Base-by-base conservation (phyloP, 2,888 invertebrate genomes). In the Chesias legatella region DNA sequence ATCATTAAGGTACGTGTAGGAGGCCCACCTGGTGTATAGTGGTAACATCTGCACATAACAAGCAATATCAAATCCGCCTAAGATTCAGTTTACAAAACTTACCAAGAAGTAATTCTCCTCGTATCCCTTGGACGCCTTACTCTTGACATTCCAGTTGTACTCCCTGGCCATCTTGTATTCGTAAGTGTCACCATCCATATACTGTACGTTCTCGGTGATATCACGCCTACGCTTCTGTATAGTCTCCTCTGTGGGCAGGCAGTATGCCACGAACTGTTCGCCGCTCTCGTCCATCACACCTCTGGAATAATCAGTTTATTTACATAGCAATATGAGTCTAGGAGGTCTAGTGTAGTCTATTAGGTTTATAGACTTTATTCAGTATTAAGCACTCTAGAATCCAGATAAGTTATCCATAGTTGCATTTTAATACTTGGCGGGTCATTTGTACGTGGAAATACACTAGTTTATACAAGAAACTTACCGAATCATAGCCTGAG, bases 211-310 rank as follows among this genome's bases (percentile, higher is more conserved):
- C 30, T 93, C 93, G 0, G 90, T 89, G 33, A 94, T 90, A 67
- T 99, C 98, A 26, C 93, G 90, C 39, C 95, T 92, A 17, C 98
- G 90, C 81, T 99, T 98, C 53, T 92, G 91, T 55, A 98, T 88
- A 0, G 99, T 99, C 6, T 95, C 95, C 24, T 97, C 96, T 0
- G 97, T 95, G 0, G 99, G 99, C 51, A 99, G 84, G 88, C 99
- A 99, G 83, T 99, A 99, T 0, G 98, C 99, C 0, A 99, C 99
- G 82, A 99, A 99, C 79, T 99, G 98, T 80, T 99, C 98, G 10
- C 99, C 98, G 65, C 96, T 97, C 81, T 98, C 98, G 71, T 99
- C 99, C 94, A 98, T 98, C 74, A 99, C 98, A 93, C 99, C 99
- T 76, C 97, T 96, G 76, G 80, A 22, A 33, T 24, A 11, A 25